These are phyloP conservation scores for Nymphicus hollandicus DNA, from an alignment of 2,113 vertebrate species.

Conservation along the genomic window DNA sequence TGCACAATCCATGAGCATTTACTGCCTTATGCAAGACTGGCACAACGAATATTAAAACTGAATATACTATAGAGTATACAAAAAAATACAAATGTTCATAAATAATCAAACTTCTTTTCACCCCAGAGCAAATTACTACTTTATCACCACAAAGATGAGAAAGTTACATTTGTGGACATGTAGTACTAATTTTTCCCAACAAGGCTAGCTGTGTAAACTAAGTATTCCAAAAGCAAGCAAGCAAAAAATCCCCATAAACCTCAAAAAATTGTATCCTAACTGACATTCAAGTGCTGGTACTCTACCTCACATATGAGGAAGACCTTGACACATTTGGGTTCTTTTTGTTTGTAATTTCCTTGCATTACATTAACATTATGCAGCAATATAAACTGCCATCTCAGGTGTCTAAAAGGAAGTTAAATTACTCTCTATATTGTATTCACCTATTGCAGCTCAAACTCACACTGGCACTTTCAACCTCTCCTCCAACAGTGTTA, in stretches of 20 bases:
- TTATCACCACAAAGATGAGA: not conserved
- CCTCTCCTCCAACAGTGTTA: rapidly evolving
- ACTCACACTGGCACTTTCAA: not conserved
- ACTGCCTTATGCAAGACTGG: not conserved
- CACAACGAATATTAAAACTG: not conserved
- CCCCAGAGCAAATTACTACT: not conserved
- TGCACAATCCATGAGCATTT: not conserved
- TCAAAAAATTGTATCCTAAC: not conserved
- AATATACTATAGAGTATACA: not conserved
- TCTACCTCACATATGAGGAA: not conserved
- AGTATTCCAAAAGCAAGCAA: not conserved
- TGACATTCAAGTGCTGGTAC: not conserved
- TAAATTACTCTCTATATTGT: not conserved
- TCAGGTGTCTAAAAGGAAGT: not conserved
- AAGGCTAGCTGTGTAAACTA: not conserved
- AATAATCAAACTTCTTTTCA: not conserved
- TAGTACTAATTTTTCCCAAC: not conserved
- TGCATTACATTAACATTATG: not conserved
- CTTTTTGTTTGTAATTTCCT: not conserved
- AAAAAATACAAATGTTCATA: not conserved
- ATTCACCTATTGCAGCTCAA: not conserved
- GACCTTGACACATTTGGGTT: not conserved
- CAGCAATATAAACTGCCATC: not conserved
- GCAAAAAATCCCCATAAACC: not conserved
- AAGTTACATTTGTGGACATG: not conserved